phyloP scores from a whole-genome alignment of 2,888 invertebrate genomes.

The Tetragonisca angustula region DNA sequence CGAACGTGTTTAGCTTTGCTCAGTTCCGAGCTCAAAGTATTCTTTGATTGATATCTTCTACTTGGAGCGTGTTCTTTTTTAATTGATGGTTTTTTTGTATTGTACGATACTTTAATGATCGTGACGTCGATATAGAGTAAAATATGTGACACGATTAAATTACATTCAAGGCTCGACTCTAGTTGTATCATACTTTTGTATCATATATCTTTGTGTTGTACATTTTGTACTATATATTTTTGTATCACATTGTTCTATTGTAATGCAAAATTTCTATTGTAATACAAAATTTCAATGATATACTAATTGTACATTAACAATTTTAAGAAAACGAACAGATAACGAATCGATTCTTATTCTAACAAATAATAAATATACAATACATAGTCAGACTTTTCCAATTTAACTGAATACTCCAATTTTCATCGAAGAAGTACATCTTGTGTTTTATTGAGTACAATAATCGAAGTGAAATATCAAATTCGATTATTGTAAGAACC shows the following conservation, averaged over 20 bases:
- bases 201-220: background rate
- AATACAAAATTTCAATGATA: no score
- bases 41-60: slow-evolving; percentile 8
- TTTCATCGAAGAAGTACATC: background rate
- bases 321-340: no score
- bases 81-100: background rate
- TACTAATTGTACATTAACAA: no score
- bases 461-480: background rate
- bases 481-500: background rate
- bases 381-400: background rate
- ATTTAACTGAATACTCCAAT: background rate
- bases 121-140: no score
- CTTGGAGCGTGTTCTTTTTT: background rate
- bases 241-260: no score
- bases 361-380: no score
- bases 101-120: no score
- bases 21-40: background rate
- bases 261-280: no score
- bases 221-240: background rate
- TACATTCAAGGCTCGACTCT: no score
- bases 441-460: background rate
- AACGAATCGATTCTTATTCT: no score
- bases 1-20: background rate
- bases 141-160: no score
- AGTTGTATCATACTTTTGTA: no score